Base-by-base conservation (phyloP, 2,113 vertebrate species). In the Thomomys bottae region DNA sequence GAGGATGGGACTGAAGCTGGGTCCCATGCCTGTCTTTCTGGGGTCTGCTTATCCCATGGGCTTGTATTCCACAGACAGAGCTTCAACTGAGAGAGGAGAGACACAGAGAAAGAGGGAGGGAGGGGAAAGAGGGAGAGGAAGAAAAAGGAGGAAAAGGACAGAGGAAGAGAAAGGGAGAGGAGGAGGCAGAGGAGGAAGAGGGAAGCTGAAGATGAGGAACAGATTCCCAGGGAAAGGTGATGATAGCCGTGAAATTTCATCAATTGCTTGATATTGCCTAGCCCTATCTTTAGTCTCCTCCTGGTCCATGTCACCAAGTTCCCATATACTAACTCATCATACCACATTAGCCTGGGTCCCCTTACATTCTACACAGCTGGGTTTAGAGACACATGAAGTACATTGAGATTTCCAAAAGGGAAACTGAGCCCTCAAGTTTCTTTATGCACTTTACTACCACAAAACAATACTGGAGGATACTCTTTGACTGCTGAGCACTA, bases 381-480 rank as follows among this genome's bases (percentile, higher is more conserved):
- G 30, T 42, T 92, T 79, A 63, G 49, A 88, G 64, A n/a, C 42
- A 5, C 59, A 34, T 68, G 32, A 91, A 64, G 45, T 38, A 26
- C 17, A 14, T 9, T 86, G 45, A 59, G 7, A 7, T 67, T 92
- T 73, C n/a, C 59, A 75, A 80, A 70, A 82, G 75, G n/a, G 6
- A 17, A 89, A 21, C 5, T 34, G 61, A 92, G 12, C 26, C 30
- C 38, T 75, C 6, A 10, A n/a, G 34, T 40, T 70, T 72, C 34
- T 68, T 85, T 73, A 68, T 2, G 4, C 3, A 12, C 61, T 42
- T 63, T 32, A 49, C 93, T 92, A 54, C 54, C 38, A 68, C 78
- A 83, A 73, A 93, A 89, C 10, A 87, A 26, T 77, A 38, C 34
- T 40, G 36, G n/a, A 92, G 78, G 38, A 87, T n/a, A 26, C 7